These are phyloP conservation scores for Cryptus armator DNA, from an alignment of 2,888 invertebrate genomes.

Conservation along the genomic window DNA sequence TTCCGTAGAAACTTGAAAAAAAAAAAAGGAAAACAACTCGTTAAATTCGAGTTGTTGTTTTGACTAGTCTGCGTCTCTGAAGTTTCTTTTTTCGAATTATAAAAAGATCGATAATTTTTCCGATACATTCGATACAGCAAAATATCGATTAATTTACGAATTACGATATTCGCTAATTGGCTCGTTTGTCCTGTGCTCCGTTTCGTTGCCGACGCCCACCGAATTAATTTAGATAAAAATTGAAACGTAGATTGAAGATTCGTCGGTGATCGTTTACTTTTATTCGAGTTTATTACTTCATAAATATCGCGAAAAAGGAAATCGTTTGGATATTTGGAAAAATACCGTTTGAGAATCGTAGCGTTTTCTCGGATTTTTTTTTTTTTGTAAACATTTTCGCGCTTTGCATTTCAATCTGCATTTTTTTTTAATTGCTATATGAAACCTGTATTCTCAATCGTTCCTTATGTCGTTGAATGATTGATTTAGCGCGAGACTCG, in stretches of 20 bases:
- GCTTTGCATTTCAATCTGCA: background rate
- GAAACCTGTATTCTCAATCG: conserved; percentile 28
- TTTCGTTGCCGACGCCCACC: conserved; percentile 32
- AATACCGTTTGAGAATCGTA: background rate
- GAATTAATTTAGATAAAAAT: conserved; percentile 29
- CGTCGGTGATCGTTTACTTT: background rate
- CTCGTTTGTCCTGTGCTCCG: conserved; percentile 19
- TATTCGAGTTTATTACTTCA: background rate
- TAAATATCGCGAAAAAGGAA: background rate
- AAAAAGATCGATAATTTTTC: background rate
- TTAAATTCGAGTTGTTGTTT: conserved; percentile 7
- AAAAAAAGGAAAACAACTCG: background rate
- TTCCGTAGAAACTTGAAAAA: background rate
- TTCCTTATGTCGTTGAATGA: conserved; percentile 25
- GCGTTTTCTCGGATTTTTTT: background rate
- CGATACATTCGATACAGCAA: background rate
- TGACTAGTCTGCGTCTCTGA: conserved; percentile 30
- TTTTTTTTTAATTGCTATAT: conserved; percentile 9
- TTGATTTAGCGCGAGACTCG: conserved; percentile 32
- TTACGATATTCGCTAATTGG: conserved; percentile 24
- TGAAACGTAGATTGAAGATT: background rate
- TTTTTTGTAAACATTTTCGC: background rate
- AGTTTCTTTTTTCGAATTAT: background rate
- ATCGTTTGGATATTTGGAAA: background rate
- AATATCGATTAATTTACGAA: background rate